Evolutionary conservation across 1,140 invertebrate species (phyloP), one percentile per base, ranked within the genome.

Genomic region (Drosophila pruinosa): DNA sequence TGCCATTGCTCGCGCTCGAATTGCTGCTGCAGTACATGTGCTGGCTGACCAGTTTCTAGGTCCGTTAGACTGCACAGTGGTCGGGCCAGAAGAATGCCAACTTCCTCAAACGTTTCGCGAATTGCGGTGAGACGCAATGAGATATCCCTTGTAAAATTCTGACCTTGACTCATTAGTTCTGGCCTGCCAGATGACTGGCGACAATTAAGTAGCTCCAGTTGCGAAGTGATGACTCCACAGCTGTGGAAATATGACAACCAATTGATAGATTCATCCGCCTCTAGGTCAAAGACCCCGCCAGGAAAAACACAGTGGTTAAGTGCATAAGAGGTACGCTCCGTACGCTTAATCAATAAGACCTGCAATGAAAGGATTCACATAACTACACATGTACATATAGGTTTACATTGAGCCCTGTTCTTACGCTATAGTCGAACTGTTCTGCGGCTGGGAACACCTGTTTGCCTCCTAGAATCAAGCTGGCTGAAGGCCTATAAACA

Each of bases 61-160:
- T 54, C 5, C 5, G 56, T 10, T 17, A 38, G 22, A 54, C 4
- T 36, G 2, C 15, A 12, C 0, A 34, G 24, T 3, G 4, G 57
- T 1, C 58, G 41, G 73, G 95, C 96, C 2, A 98, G 91, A 4
- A 98, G 91, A 50, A 98, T 91, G 2, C 97, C 97, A 64, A 95
- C 94, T 91, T 98, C 97, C 92, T 98, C 97, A 93, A 98, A 98
- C 21, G 96, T 96, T 92, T 98, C 97, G 72, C 97, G 92, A 54
- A 98, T 95, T 6, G 97, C 97, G 64, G 95, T 94, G 65, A 98
- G 95, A 70, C 97, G 92, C 52, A 97, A 92, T 3, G 95, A 95
- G 34, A 98, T 92, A 89, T 97, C 95, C 89, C 93, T 93, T 7
- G 74, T 86, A 14, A 88, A 72, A 36, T 72, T 8, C 4, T 47